These are phyloP conservation scores for Cantharis nigra DNA, from an alignment of 2,888 invertebrate genomes.

Conservation along the genomic window DNA sequence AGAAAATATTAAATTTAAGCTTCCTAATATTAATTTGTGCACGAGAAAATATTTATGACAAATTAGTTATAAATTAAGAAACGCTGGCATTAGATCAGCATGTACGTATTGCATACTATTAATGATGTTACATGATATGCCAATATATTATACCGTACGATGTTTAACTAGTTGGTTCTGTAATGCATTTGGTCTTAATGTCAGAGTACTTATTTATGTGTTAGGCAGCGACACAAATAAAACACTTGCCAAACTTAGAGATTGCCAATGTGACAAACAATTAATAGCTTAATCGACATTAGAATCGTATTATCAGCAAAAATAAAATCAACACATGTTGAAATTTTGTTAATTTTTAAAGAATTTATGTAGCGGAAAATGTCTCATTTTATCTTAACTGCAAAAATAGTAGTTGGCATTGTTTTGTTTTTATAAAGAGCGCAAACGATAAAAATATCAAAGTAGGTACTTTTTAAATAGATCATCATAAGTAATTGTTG, in stretches of 20 bases:
- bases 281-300: conserved; percentile 48
- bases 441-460: conserved; percentile 25
- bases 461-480: background rate
- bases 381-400: background rate
- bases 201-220: conserved; percentile 41
- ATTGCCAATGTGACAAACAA: conserved; percentile 40
- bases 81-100: background rate
- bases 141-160: background rate
- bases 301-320: conserved; percentile 33
- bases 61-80: background rate
- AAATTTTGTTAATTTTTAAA: background rate
- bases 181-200: conserved; percentile 23
- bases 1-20: background rate
- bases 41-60: background rate
- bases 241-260: conserved; percentile 41
- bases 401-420: conserved; percentile 31
- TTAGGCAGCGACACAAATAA: conserved; percentile 47
- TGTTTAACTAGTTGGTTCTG: conserved; percentile 6
- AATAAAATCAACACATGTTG: background rate
- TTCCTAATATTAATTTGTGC: background rate
- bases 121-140: background rate
- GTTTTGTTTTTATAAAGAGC: conserved; percentile 3
- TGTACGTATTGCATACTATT: background rate
- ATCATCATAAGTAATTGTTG: background rate
- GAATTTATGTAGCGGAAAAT: background rate